Evolutionary conservation across 92 coral and sea anemone genomes (phyloP), one percentile per base, ranked within the genome.

Genomic region (Palythoa grandiflora): DNA sequence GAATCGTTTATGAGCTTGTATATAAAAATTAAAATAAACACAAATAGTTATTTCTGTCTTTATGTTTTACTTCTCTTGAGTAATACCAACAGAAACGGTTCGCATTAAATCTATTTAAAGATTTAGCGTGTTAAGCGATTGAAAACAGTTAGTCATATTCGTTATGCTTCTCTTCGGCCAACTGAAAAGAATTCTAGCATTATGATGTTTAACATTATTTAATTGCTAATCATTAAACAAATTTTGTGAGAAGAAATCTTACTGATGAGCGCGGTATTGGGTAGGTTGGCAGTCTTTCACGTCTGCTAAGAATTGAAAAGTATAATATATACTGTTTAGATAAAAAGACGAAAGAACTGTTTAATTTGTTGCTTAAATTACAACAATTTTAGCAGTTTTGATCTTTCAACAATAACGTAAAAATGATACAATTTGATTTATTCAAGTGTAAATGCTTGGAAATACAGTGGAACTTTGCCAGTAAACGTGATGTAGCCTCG

Each of bases 401-500:
- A 39, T 3, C 38, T 51, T 76, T 76, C 7, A 75, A 47, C 38
- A 38, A 35, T 10, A 70, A 20, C 47, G 47, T 38, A 70, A 35
- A 70, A 35, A 70, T 8, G 28, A 20, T 12, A 70, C 11, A 35
- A 8, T 70, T 70, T 35, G 17, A 14, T 36, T 37, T 35, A 36
- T 15, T 70, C 11, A 20, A 70, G 38, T 47, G 9, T 5, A 70
- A 77, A 53, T 52, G 68, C 47, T 66, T 47, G 55, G 10, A 28
- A 65, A 48, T 66, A 44, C 21, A 2, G 53, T 51, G 75, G 65
- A 81, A 28, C 73, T 1, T 2, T 47, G 86, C 74, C 63, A 20
- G 75, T 81, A 59, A 17, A 81, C 86, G 86, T 81, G 86, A 81
- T 68, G 20, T 13, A 19, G 21, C n/a, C 7, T 10, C 6, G 6